Base-by-base conservation (phyloP, 2,888 invertebrate species). In the Idaea straminata region DNA sequence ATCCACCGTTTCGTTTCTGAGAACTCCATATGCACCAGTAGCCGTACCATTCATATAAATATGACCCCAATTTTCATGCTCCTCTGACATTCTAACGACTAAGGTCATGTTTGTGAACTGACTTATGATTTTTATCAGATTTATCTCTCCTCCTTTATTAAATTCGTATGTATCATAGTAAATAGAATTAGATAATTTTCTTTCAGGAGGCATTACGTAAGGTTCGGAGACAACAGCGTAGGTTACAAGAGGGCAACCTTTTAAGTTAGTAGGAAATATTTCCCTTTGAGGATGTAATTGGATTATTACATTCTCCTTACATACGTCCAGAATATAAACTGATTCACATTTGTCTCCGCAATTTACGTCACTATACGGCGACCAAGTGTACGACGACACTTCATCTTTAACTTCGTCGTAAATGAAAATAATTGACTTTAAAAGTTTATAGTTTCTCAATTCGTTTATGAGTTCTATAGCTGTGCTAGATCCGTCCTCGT, bases 101-200 rank as follows among this genome's bases (percentile, higher is more conserved):
- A 93, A 77, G 34, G 82, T 86, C 91, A 89, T 92, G 71, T 93
- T 93, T 62, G 89, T 90, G 70, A 92, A 91, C 69, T 91, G 80
- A 67, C 85, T 83, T 69, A 93, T 92, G 35, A 91, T 90, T 81
- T 89, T 93, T 34, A 93, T 83, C 35, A 93, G 80, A 75, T 87
- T 92, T 66, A 93, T 86, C 79, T 93, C 93, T 15, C 86, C 87
- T 2, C 93, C 93, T 74, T 82, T 84, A 57, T 81, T 68, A 72
- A 93, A 93, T 65, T 84, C 77, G 72, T 89, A 88, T 7, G 82
- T 81, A 63, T 93, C 89, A 66, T 83, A 68, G 75, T 82, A 90
- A n/a, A 66, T 66, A 63, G 80, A 69, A 67, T 81, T 80, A 47
- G 71, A 71, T 58, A 84, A 71, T 79, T 85, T 89, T 65, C 72